Percentiles rank a stretch among this genome's conserved stretches.
phyloP scores from a whole-genome alignment of 2,113 vertebrate genomes.

The Calidris pygmaea region DNA sequence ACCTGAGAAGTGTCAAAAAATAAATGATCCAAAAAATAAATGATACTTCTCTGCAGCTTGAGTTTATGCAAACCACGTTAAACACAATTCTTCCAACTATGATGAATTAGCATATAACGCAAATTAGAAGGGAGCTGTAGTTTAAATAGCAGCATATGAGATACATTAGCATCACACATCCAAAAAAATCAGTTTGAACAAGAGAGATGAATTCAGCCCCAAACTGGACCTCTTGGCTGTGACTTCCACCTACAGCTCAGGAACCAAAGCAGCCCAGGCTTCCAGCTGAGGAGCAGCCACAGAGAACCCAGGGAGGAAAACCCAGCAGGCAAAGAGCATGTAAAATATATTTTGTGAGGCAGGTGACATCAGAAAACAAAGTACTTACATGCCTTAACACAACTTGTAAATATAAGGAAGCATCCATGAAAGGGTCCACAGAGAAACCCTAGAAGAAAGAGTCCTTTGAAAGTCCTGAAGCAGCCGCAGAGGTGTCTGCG shows the following conservation, averaged over 20 bases:
- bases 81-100: background rate
- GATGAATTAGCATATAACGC: background rate
- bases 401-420: background rate
- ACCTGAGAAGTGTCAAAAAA: background rate
- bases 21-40: background rate
- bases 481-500: background rate
- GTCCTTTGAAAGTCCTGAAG: background rate
- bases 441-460: background rate
- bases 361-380: background rate
- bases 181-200: background rate
- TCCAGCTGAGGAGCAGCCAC: background rate
- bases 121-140: background rate
- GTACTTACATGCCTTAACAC: background rate
- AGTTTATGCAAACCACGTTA: background rate
- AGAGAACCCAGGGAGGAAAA: background rate
- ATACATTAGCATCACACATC: background rate
- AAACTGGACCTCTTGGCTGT: background rate
- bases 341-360: background rate
- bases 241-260: background rate
- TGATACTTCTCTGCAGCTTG: background rate
- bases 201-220: background rate
- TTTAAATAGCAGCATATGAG: background rate
- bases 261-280: rapidly evolving
- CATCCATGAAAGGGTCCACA: background rate
- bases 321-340: background rate